Conservation (phyloP, 2,113 vertebrate genomes). For the Dasyurus viverrinus region DNA sequence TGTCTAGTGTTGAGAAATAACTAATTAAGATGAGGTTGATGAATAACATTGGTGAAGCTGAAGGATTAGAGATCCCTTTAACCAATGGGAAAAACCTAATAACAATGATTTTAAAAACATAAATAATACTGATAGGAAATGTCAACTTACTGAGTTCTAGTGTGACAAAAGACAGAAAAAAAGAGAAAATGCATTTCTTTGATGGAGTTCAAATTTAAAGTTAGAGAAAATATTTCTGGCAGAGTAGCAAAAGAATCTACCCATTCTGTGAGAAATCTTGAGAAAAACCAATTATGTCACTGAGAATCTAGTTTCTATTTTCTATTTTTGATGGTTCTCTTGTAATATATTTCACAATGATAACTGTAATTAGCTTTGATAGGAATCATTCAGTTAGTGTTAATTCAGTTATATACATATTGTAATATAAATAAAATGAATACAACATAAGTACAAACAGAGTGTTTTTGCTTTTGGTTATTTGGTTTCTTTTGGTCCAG, state of each 20-base stretch:
- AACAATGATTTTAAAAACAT: constrained; percentile 4
- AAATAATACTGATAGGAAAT: not conserved
- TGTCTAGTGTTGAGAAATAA: not conserved
- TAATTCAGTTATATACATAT: constrained; percentile 20
- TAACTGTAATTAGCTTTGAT: constrained; percentile 7
- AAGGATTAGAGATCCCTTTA: constrained; percentile 11
- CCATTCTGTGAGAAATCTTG: not conserved
- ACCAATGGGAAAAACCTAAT: not conserved
- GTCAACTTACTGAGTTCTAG: not conserved
- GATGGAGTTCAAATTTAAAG: not conserved
- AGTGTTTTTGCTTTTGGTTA: not conserved
- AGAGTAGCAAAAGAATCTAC: not conserved
- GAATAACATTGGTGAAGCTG: constrained; percentile 27
- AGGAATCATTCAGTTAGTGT: constrained; percentile 37
- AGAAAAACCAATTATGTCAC: not conserved
- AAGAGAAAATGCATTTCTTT: not conserved
- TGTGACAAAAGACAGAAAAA: not conserved
- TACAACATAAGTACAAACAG: not conserved
- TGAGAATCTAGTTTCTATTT: constrained; percentile 36
- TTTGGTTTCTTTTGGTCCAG: not conserved
- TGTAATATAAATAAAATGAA: constrained; percentile 61
- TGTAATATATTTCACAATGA: constrained; percentile 38
- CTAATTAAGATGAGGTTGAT: not conserved
- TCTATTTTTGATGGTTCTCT: constrained; percentile 28
- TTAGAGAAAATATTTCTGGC: not conserved